These are phyloP conservation scores for Monopis laevigella DNA, from an alignment of 2,888 invertebrate genomes.

Conservation along the genomic window DNA sequence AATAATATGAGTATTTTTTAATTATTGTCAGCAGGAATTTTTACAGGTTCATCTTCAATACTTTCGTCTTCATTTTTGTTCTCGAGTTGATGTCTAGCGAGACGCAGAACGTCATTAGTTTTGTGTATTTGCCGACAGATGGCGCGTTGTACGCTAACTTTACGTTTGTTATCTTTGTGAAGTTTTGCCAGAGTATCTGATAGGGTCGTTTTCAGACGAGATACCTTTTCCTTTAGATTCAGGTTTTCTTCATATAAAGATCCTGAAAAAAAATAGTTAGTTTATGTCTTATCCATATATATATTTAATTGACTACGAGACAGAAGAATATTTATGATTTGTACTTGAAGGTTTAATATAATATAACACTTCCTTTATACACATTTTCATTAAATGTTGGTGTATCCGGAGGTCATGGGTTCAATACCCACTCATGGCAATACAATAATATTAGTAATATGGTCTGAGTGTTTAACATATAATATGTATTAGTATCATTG, in stretches of 20 bases:
- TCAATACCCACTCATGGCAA: no score
- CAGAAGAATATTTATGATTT: no score
- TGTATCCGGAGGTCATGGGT: no score
- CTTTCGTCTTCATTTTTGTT: slow-evolving; percentile 29
- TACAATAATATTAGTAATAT: no score
- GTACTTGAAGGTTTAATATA: no score
- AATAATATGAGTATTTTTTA: no score
- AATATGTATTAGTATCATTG: no score
- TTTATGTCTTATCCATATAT: no score
- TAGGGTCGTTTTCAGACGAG: slow-evolving; percentile 76
- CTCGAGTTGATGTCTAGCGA: slow-evolving; percentile 79
- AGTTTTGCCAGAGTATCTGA: slow-evolving; percentile 81
- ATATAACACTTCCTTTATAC: no score
- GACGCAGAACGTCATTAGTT: slow-evolving; percentile 79
- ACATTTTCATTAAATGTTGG: no score
- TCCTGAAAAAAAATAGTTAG: slow-evolving; percentile 44
- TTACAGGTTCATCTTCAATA: background rate
- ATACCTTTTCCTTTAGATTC: slow-evolving; percentile 74
- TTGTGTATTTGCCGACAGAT: slow-evolving; percentile 84
- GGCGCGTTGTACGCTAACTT: slow-evolving; percentile 83
- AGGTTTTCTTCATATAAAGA: slow-evolving; percentile 71
- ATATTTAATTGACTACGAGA: no score
- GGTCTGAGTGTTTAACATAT: no score
- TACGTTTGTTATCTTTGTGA: slow-evolving; percentile 79
- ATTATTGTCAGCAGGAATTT: background rate